Percentiles rank a stretch among this genome's conserved stretches.
phyloP scores from a whole-genome alignment of 2,113 vertebrate species.

The Melanerpes aurifrons region DNA sequence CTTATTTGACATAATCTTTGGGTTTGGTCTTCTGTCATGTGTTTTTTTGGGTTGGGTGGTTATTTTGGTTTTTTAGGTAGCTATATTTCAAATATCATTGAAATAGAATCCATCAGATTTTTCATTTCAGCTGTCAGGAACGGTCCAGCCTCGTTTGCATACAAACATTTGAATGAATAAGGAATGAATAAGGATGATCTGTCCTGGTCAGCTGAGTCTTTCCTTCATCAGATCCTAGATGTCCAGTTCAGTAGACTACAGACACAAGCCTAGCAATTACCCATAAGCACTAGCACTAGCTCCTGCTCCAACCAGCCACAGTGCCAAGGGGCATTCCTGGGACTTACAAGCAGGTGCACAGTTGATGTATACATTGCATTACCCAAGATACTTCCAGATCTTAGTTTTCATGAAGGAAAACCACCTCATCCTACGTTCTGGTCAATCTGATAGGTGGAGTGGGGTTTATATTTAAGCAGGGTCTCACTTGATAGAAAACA shows the following conservation, averaged over 20 bases:
- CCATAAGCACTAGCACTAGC: background rate
- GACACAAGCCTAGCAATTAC: fast-evolving
- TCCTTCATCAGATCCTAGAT: background rate
- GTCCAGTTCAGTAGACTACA: background rate
- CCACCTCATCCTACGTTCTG: background rate
- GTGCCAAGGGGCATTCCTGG: background rate
- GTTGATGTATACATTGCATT: too few relatives aligned
- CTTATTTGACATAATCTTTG: background rate
- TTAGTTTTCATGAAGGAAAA: background rate
- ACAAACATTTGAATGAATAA: background rate
- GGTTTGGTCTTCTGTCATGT: background rate
- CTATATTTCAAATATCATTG: background rate
- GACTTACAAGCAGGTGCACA: background rate
- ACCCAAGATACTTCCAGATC: background rate
- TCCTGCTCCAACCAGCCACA: background rate
- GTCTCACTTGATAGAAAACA: background rate
- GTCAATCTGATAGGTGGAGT: fast-evolving
- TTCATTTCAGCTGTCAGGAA: background rate
- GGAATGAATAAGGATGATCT: background rate
- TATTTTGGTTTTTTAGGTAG: background rate
- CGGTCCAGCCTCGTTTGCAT: background rate
- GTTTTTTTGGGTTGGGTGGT: too few relatives aligned
- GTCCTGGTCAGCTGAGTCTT: fast-evolving
- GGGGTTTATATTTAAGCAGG: background rate
- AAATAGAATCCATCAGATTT: background rate